Evolutionary conservation across 2,797 vertebrate species (phyloP).

Genomic region (Ctenosaura bakeri): DNA sequence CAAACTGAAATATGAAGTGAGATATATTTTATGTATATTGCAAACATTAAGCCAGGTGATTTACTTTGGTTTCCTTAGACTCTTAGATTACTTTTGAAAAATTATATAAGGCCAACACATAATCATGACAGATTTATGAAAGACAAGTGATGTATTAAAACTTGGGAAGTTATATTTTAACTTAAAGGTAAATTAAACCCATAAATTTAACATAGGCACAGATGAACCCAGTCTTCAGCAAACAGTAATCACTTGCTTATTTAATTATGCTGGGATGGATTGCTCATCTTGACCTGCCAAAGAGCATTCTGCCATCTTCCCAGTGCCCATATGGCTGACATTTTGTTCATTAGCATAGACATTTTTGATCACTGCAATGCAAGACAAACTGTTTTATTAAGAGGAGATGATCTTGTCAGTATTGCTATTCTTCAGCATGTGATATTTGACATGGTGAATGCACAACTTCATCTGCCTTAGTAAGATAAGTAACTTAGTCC

Average conservation of each 20-base stretch:
- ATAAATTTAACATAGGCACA: constrained; percentile 84
- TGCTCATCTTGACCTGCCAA: constrained; percentile 77
- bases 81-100: constrained; percentile 82
- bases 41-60: constrained; percentile 64
- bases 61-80: constrained; percentile 74
- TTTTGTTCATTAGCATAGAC: constrained; percentile 76
- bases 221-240: constrained; percentile 75
- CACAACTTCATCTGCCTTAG: neutral
- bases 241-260: constrained; percentile 71
- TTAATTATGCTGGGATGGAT: constrained; percentile 82
- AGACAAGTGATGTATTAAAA: constrained; percentile 84
- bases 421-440: neutral
- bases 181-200: constrained; percentile 86
- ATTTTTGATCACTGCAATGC: constrained; percentile 76
- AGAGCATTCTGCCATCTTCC: constrained; percentile 76
- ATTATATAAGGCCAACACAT: constrained; percentile 78
- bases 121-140: constrained; percentile 85
- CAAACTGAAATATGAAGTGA: constrained; percentile 57
- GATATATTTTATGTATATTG: constrained; percentile 60
- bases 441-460: too few relatives aligned
- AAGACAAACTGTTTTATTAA: constrained; percentile 85
- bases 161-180: constrained; percentile 83
- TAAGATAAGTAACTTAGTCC: constrained; percentile 50
- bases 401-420: constrained; percentile 74
- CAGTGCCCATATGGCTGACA: constrained; percentile 68